These are phyloP conservation scores for Mimas tiliae DNA, from an alignment of 2,888 invertebrate species.

Conservation along the genomic window DNA sequence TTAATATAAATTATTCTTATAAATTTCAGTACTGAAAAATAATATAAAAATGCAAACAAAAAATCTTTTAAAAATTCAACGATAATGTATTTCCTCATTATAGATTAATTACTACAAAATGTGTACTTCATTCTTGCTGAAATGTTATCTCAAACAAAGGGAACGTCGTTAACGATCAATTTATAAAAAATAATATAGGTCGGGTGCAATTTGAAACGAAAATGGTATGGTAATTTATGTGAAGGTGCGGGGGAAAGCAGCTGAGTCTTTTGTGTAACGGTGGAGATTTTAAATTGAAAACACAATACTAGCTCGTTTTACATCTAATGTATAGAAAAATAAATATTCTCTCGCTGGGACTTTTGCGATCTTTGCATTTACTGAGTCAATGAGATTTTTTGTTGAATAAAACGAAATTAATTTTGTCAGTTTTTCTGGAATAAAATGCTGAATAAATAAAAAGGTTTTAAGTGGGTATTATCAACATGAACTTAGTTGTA, in stretches of 20 bases:
- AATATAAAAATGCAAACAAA: too few relatives aligned
- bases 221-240: conserved; percentile 24
- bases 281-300: conserved; percentile 23
- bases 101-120: background rate
- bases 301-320: conserved; percentile 23
- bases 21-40: too few relatives aligned
- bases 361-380: conserved; percentile 12
- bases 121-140: background rate
- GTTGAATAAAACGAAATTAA: background rate
- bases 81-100: too few relatives aligned
- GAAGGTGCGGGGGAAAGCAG: conserved; percentile 1
- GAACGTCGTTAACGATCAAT: background rate
- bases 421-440: background rate
- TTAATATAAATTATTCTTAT: too few relatives aligned
- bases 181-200: conserved; percentile 3
- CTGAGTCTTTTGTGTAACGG: conserved; percentile 20
- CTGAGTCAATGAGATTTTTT: conserved; percentile 24
- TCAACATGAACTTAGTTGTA: background rate
- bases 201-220: conserved; percentile 21
- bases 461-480: background rate
- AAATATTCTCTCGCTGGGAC: conserved; percentile 8
- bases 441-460: background rate
- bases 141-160: background rate
- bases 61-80: too few relatives aligned
- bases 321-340: conserved; percentile 19